Conservation (phyloP, 2,113 vertebrate species). For the Hylia prasina region DNA sequence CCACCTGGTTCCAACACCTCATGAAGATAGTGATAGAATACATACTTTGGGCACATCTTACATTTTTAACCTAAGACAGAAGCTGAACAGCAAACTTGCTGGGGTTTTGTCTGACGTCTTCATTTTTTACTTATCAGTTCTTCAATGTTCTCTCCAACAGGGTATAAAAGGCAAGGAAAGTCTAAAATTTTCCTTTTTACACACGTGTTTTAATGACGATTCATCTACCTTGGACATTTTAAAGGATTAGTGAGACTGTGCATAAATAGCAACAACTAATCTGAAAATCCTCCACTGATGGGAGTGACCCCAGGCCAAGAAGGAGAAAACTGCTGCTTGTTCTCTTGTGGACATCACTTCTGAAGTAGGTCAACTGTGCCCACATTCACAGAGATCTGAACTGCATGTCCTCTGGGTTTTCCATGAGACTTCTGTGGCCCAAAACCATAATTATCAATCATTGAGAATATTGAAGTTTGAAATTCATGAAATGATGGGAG, state of each 20-base stretch:
- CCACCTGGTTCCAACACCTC: no score
- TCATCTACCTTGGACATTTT: background rate
- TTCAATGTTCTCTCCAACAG: background rate
- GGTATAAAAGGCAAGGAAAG: background rate
- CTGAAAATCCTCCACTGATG: background rate
- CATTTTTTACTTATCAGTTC: background rate
- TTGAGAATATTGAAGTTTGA: background rate
- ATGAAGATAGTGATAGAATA: no score
- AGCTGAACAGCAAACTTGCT: background rate
- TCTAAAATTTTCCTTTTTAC: background rate
- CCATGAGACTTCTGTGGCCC: background rate
- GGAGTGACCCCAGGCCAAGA: background rate
- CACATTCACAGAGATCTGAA: accelerated
- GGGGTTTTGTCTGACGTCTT: background rate
- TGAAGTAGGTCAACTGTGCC: background rate
- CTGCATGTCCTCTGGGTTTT: background rate
- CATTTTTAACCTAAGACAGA: no score
- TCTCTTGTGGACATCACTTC: background rate
- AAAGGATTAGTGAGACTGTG: background rate
- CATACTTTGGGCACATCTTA: no score
- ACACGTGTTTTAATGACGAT: accelerated
- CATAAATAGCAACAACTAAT: background rate
- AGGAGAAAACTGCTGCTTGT: accelerated
- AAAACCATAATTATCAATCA: background rate
- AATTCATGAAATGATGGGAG: background rate